phyloP scores from a whole-genome alignment of 2,888 invertebrate genomes.

The Diogma glabrata region DNA sequence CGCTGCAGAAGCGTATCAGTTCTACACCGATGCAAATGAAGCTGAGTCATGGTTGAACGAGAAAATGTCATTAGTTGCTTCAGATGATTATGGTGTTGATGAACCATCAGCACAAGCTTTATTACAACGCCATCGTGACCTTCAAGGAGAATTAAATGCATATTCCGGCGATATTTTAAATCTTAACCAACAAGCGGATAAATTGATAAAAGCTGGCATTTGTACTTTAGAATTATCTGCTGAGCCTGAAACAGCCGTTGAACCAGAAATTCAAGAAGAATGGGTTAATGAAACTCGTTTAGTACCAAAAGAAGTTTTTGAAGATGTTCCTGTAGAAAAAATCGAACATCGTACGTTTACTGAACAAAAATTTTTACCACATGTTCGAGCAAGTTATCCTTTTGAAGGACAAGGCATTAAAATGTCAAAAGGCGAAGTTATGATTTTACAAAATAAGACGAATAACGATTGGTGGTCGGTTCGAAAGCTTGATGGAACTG shows the following conservation, averaged over 20 bases:
- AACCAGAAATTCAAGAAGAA: slow-evolving; percentile 51
- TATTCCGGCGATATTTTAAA: slow-evolving; percentile 77
- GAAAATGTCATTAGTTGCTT: slow-evolving; percentile 81
- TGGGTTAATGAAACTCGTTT: slow-evolving; percentile 68
- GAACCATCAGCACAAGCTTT: slow-evolving; percentile 84
- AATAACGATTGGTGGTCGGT: slow-evolving; percentile 99
- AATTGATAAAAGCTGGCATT: slow-evolving; percentile 64
- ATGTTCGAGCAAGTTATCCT: slow-evolving; percentile 76
- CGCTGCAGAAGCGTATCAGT: slow-evolving; percentile 89
- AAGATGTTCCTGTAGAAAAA: slow-evolving; percentile 78
- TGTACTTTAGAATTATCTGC: slow-evolving; percentile 43
- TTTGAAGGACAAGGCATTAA: slow-evolving; percentile 89
- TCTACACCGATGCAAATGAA: slow-evolving; percentile 95
- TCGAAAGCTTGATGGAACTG: slow-evolving; percentile 79
- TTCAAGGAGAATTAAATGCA: slow-evolving; percentile 80
- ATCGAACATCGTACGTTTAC: slow-evolving; percentile 76
- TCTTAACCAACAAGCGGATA: slow-evolving; percentile 66
- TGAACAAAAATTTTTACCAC: slow-evolving; percentile 77
- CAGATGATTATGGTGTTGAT: slow-evolving; percentile 84
- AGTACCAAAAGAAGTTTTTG: slow-evolving; percentile 86
- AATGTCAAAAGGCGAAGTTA: slow-evolving; percentile 81
- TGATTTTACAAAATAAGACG: slow-evolving; percentile 88
- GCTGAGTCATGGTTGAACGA: slow-evolving; percentile 97
- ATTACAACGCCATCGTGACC: slow-evolving; percentile 71
- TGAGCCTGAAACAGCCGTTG: slow-evolving; percentile 48